phyloP scores from a whole-genome alignment of 30 jellyfish, hydroid and myxozoan genomes.

The Nemopilema nomurai region DNA sequence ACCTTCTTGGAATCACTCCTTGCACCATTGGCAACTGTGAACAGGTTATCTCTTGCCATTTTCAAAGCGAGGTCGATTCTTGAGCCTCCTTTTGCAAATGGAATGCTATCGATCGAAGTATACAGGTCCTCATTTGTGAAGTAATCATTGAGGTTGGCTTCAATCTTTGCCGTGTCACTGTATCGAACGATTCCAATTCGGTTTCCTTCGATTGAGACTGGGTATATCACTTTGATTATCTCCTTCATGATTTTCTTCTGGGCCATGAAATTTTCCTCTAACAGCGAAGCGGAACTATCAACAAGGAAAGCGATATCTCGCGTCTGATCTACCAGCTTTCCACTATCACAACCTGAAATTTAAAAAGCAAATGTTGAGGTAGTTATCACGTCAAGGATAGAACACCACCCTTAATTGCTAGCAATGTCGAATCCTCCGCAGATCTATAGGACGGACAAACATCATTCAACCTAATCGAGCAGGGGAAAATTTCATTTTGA shows the following conservation, averaged over 20 bases:
- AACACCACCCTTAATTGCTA: background rate
- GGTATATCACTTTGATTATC: conserved; percentile 58
- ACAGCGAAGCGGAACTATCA: conserved; percentile 80
- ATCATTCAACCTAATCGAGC: too few species aligned
- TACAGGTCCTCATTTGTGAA: conserved; percentile 44
- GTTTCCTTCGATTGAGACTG: conserved; percentile 72
- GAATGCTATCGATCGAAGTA: conserved; percentile 64
- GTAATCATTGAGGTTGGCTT: conserved; percentile 75
- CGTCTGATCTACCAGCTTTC: background rate
- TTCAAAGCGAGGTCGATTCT: conserved; percentile 83
- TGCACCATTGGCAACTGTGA: conserved; percentile 75
- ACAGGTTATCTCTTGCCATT: conserved; percentile 75
- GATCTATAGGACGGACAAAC: too few species aligned
- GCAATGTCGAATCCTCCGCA: too few species aligned
- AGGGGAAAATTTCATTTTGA: too few species aligned
- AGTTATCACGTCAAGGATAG: background rate
- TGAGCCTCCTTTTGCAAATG: conserved; percentile 73
- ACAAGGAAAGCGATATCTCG: conserved; percentile 83
- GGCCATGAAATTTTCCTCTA: conserved; percentile 55
- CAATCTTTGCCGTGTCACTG: conserved; percentile 77
- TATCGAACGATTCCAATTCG: conserved; percentile 82
- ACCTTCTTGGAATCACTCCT: conserved; percentile 65
- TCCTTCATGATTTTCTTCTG: conserved; percentile 75
- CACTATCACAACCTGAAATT: conserved; percentile 4
- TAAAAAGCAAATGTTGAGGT: background rate